Evolutionary conservation across 2,797 vertebrate genomes (phyloP).

Genomic region (Sparus aurata): DNA sequence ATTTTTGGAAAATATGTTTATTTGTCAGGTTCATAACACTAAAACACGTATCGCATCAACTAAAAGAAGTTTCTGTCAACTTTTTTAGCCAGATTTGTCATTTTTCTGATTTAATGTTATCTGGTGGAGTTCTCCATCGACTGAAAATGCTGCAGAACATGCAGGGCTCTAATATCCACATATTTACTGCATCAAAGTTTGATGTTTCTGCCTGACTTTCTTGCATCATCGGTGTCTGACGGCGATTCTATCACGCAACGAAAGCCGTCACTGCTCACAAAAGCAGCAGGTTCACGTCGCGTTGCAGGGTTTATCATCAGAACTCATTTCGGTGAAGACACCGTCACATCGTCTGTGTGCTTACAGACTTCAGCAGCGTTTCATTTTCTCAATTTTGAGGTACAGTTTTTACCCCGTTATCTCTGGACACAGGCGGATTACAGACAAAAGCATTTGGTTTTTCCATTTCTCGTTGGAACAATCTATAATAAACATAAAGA

Average conservation of each 20-base stretch:
- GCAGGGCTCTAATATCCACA: too few species aligned
- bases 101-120: not conserved
- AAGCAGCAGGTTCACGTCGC: not conserved
- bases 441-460: not conserved
- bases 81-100: not conserved
- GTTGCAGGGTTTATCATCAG: not conserved
- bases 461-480: not conserved
- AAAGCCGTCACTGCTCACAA: not conserved
- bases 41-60: not conserved
- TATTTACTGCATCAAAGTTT: too few species aligned
- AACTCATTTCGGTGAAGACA: not conserved
- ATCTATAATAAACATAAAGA: not conserved
- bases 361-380: not conserved
- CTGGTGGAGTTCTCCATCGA: too few species aligned
- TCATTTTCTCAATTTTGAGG: not conserved
- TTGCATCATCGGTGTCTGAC: too few species aligned
- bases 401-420: not conserved
- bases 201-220: too few species aligned
- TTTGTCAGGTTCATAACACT: not conserved
- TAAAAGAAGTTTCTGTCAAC: not conserved
- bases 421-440: not conserved
- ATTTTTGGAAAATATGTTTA: not conserved
- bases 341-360: not conserved
- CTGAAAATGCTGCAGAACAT: not conserved
- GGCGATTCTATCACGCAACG: not conserved